These are phyloP conservation scores for Ceraclea dissimilis DNA, from an alignment of 2,888 invertebrate genomes.

Conservation along the genomic window DNA sequence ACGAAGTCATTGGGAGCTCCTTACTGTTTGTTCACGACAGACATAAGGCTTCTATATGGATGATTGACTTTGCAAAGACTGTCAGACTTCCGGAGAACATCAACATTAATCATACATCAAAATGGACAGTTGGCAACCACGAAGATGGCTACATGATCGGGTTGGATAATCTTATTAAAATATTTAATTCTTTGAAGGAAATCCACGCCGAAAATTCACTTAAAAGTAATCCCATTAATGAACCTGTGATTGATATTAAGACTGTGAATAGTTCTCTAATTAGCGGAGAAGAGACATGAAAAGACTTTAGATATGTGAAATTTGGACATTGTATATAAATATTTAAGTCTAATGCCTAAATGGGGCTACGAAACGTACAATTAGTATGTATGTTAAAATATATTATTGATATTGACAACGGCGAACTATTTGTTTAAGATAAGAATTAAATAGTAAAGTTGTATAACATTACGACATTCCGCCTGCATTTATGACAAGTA, in stretches of 20 bases:
- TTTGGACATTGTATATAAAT: too few relatives aligned
- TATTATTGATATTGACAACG: too few relatives aligned
- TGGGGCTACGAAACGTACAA: too few relatives aligned
- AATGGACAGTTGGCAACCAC: slow-evolving; percentile 92
- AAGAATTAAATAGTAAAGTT: too few relatives aligned
- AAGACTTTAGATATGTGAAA: too few relatives aligned
- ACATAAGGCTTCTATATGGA: slow-evolving; percentile 83
- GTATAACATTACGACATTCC: background rate
- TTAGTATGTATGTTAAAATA: too few relatives aligned
- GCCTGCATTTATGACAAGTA: background rate
- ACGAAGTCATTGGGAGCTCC: slow-evolving; percentile 93
- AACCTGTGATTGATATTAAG: background rate
- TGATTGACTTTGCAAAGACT: slow-evolving; percentile 98
- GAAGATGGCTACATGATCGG: slow-evolving; percentile 95
- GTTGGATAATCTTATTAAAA: slow-evolving; percentile 79
- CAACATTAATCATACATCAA: slow-evolving; percentile 68
- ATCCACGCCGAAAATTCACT: slow-evolving; percentile 20
- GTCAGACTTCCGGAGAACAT: slow-evolving; percentile 69
- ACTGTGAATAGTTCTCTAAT: slow-evolving; percentile 4
- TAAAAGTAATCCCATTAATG: background rate
- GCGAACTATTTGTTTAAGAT: too few relatives aligned
- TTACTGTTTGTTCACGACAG: slow-evolving; percentile 91
- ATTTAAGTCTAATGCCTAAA: too few relatives aligned
- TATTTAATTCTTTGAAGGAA: slow-evolving; percentile 61
- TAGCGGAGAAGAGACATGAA: slow-evolving; percentile 16